Evolutionary conservation across 2,888 invertebrate species (phyloP), one percentile per base, ranked within the genome.

Genomic region (Orthosia cruda): DNA sequence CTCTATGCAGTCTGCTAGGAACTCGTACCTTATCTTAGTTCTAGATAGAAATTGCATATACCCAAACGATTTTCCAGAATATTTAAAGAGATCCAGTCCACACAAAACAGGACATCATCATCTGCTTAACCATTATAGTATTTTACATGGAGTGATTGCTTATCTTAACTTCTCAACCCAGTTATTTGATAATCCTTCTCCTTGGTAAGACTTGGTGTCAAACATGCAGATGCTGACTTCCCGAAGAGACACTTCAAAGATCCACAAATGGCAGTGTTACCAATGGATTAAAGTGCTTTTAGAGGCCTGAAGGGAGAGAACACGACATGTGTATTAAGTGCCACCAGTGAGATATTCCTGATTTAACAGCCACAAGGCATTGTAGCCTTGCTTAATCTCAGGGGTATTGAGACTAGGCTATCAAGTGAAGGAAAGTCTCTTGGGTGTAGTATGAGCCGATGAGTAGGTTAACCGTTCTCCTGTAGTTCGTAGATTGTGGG

Each of bases 381-480:
- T 64, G 47, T 54, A 54, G 20, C 26, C 4, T 16, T 64, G n/a
- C 18, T 26, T 54, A 54, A 40, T 59, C 74, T 54, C 58, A 13
- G 4, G 49, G 18, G 74, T 49, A 74, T 61, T 65, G 20, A 26
- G 15, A 75, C 20, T 64, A 54, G 16, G 18, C 74, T 61, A 55
- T 52, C 32, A 74, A 74, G 50, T 47, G 54, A 62, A 50, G 67
- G n/a, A 15, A 54, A 68, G 63, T 59, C 82, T 20, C 82, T 55
- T 47, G 77, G 54, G 59, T 45, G 45, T 20, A 50, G 32, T 61
- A 55, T 45, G 49, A 18, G 63, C 7, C n/a, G 23, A 47, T 13
- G 18, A 32, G 50, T 45, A 20, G 59, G 26, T 61, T 62, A 32
- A 71, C 54, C 45, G 45, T 13, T 62, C 26, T 32, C 45, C 50